Base-by-base conservation (phyloP, 2,888 invertebrate species). In the Octonoba sinensis region DNA sequence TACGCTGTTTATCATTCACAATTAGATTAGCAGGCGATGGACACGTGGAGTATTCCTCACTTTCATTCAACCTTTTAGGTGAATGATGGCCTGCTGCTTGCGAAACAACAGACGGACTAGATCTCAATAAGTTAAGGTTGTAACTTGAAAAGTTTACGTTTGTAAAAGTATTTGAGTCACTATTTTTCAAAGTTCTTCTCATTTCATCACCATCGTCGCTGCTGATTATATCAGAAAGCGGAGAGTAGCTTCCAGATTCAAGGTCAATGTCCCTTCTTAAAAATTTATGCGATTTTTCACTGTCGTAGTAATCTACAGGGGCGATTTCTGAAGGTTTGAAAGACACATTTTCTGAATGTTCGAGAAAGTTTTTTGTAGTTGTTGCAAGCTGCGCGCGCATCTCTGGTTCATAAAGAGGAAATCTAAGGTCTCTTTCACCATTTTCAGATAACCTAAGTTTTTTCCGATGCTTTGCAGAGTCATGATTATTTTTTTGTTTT, bases 1-100 rank as follows among this genome's bases (percentile, higher is more conserved):
- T 54, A 13, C 71, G 74, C 18, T 56, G n/a, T 75, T 56, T 82
- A 44, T 82, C 81, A 70, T 67, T 69, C 12, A 82, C 44, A 20
- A 70, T 75, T 60, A 74, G 60, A 62, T 82, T 74, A 18, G 81
- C 70, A 13, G 81, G 81, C 22, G 81, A 82, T 20, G 75, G 81
- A 46, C 81, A 75, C 13, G 70, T 64, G 15, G 47, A 49, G 60
- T 67, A 73, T 54, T 69, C 64, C 11, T 62, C 27, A 18, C 18
- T 62, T 13, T 66, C 54, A 59, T 44, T 56, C 64, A 64, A 12
- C 47, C 15, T 20, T 15, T 36, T 59, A 18, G 56, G 74, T 27
- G 57, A 59, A n/a, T 59, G 64, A 2, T 59, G 57, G 16, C 75
- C 79, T 46, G 56, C 20, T 16, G 59, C 49, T 49, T 36, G 64